Conservation (phyloP, 2,113 vertebrate genomes). For the Clinocottus analis region DNA sequence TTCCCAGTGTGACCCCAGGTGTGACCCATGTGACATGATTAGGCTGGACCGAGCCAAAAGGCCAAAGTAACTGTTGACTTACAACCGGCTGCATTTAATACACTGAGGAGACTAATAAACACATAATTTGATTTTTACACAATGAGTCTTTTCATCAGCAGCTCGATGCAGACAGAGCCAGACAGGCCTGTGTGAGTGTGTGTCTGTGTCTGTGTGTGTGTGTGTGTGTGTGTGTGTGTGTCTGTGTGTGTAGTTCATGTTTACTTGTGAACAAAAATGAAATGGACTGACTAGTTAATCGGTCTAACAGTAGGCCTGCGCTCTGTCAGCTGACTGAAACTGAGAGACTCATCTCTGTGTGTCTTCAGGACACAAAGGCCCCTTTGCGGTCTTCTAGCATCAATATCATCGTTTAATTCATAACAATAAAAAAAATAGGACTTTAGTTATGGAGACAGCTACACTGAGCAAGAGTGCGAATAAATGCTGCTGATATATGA, state of each 20-base stretch:
- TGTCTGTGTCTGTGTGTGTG: slow-evolving; percentile 11
- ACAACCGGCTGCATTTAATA: slow-evolving; percentile 63
- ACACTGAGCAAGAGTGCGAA: background rate
- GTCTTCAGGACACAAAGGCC: slow-evolving; percentile 37
- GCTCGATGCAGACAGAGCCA: slow-evolving; percentile 21
- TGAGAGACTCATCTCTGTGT: slow-evolving; percentile 52
- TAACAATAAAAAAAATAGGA: background rate
- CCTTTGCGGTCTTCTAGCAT: slow-evolving; percentile 25
- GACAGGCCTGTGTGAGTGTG: slow-evolving; percentile 21
- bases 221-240: slow-evolving; percentile 32
- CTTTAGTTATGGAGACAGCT: slow-evolving; percentile 13
- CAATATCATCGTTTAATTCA: slow-evolving; percentile 35
- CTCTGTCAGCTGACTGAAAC: slow-evolving; percentile 76
- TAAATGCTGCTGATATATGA: background rate
- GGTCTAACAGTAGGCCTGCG: slow-evolving; percentile 67
- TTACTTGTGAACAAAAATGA: slow-evolving; percentile 38
- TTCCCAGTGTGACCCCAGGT: slow-evolving; percentile 14
- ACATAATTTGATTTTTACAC: slow-evolving; percentile 73
- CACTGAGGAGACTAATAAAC: slow-evolving; percentile 55
- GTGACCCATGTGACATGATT: slow-evolving; percentile 47
- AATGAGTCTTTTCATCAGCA: slow-evolving; percentile 69
- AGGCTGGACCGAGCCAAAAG: slow-evolving; percentile 36
- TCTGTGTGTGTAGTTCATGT: slow-evolving; percentile 27
- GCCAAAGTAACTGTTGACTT: slow-evolving; percentile 68
- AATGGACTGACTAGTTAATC: slow-evolving; percentile 58